Conservation (phyloP, 2,113 vertebrate genomes). For the Alaudala cheleensis region DNA sequence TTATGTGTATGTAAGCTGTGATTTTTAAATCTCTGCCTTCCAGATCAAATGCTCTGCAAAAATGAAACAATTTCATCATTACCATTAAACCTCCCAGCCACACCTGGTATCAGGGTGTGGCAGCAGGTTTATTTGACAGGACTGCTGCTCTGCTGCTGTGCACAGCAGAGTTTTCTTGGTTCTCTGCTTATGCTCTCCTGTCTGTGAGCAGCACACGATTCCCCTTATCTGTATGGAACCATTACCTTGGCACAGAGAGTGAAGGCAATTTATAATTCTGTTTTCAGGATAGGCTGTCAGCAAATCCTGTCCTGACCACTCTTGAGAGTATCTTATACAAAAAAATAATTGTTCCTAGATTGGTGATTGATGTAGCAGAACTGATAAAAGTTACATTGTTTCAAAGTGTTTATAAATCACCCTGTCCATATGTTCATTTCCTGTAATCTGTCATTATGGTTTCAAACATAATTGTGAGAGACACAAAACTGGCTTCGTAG, state of each 20-base stretch:
- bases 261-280: constrained; percentile 10
- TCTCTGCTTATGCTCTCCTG: not conserved
- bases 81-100: not conserved
- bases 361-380: constrained; percentile 65
- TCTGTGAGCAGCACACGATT: not conserved
- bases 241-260: not conserved
- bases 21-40: not conserved
- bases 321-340: constrained; percentile 58
- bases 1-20: not conserved
- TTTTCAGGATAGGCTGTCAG: constrained; percentile 53
- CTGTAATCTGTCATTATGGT: constrained; percentile 68
- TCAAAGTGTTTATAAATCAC: constrained; percentile 66
- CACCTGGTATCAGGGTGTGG: not conserved
- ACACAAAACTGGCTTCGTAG: constrained; percentile 45
- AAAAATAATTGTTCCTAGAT: constrained; percentile 61
- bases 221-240: constrained; percentile 42
- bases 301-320: constrained; percentile 52
- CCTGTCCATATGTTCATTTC: constrained; percentile 57
- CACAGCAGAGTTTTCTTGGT: not conserved
- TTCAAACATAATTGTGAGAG: constrained; percentile 58
- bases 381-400: constrained; percentile 72
- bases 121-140: not conserved
- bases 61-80: not conserved
- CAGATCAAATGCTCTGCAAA: not conserved
- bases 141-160: not conserved